Base-by-base conservation (phyloP, 64 coral and sea anemone genomes). In the Stichodactyla mertensii region DNA sequence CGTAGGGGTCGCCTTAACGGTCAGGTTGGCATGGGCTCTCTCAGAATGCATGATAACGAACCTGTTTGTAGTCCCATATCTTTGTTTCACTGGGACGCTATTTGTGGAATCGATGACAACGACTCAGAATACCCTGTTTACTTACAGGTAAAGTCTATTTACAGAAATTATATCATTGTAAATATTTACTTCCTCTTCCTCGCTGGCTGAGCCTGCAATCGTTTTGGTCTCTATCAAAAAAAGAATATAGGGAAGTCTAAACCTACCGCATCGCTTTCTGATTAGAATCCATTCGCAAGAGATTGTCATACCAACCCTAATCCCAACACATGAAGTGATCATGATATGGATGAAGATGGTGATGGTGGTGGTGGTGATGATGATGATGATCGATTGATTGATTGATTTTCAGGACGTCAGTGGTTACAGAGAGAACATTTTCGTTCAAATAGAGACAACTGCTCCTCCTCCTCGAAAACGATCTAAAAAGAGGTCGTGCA, bases 361-460 rank as follows among this genome's bases (percentile, higher is more conserved):
- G 61, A 64, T 5, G 61, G 19, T 64, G 61, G n/a, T 20, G 13
- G 7, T 66, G 62, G 23, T 66, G 19, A 10, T 66, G 62, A 66
- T n/a, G 18, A 22, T n/a, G 0, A n/a, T 66, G 62, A n/a, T 58
- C 15, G 57, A 15, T 15, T 64, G 5, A 20, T 6, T 64, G 61
- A 20, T 74, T 74, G 86, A 52, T 18, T 83, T 92, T 61, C 57
- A 92, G 84, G 93, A 95, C 87, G 79, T 95, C 55, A 84, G 88
- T 71, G 93, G 93, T 86, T 92, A 78, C 64, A 80, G 79, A 53
- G 90, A 89, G 18, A 98, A 98, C 52, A 83, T 94, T 27, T 98
- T 98, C 52, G 92, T 98, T 23, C 95, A 98, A 81, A 98, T 98
- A 82, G 95, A 98, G 79, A 98, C 95, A 8, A 94, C 95, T 14